Base-by-base conservation (phyloP, 2,113 vertebrate genomes). In the Platichthys flesus region DNA sequence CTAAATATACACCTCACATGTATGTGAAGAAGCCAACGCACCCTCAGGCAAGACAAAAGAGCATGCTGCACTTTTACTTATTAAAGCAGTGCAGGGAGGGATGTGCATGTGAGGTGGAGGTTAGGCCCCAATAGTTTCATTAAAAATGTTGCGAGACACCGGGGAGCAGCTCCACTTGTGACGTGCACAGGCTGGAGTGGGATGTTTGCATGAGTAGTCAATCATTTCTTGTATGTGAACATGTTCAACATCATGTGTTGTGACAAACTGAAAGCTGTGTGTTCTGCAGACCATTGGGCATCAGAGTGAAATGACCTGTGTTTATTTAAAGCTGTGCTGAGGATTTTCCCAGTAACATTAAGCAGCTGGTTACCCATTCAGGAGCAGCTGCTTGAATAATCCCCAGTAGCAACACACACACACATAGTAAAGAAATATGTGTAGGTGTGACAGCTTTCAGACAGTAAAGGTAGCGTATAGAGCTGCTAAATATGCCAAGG, bases 1-100 rank as follows among this genome's bases (percentile, higher is more conserved):
- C 85, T 86, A 91, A 90, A 89, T 88, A 88, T 88, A 87, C 78
- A 72, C 61, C 72, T 89, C 75, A 69, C 76, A 89, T 84, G 81
- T 83, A 74, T 63, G 67, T 62, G 64, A 51, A 79, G 73, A 78
- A 65, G 62, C 67, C 68, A 54, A 47, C 79, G 24, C 9, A 20
- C 37, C 62, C 54, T 2, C 47, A 0, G 67, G 68, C 83, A 83
- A 78, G 65, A 88, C 71, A 86, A 82, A 74, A 6, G 67, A 77
- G 68, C 64, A 59, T 3, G 15, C 76, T 54, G 57, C 71, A 64
- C 47, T 47, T 81, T 85, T 74, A 82, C 57, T 86, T 81, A 79
- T 87, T 85, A 71, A 85, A 64, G 75, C 35, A 3, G 26, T 72
- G 77, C 65, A 58, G 76, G 76, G 68, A 59, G 63, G 63, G 68